phyloP scores from a whole-genome alignment of 2,797 vertebrate species.

The Acridotheres tristis region DNA sequence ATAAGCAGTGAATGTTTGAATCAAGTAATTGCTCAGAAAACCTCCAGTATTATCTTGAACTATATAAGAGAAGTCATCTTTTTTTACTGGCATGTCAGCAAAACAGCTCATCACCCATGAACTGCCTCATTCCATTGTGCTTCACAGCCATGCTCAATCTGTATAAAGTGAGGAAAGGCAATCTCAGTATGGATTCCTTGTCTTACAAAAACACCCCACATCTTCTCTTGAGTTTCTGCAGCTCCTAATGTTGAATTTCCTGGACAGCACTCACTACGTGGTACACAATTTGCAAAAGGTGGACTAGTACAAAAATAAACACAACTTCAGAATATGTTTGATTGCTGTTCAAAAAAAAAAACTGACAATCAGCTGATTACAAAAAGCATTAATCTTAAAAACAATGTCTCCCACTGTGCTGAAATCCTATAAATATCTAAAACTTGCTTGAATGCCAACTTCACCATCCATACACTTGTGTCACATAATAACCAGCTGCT shows the following conservation, averaged over 20 bases:
- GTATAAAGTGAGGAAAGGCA: neutral
- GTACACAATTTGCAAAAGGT: neutral
- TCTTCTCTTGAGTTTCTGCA: neutral
- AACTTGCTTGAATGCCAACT: neutral
- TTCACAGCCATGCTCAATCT: neutral
- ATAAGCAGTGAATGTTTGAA: neutral
- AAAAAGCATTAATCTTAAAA: neutral
- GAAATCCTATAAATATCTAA: neutral
- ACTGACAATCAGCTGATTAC: neutral
- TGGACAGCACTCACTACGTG: neutral
- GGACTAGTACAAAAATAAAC: neutral
- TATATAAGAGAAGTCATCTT: neutral
- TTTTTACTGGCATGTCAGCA: neutral
- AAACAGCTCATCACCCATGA: neutral
- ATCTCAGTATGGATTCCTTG: neutral
- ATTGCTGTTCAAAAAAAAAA: neutral
- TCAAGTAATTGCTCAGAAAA: conserved; percentile 11
- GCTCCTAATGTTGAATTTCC: neutral
- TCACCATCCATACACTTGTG: neutral
- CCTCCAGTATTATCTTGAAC: neutral
- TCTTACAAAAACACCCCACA: neutral
- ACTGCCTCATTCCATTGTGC: neutral
- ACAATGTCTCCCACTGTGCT: neutral
- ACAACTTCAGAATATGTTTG: neutral
- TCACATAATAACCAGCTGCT: neutral